These are phyloP conservation scores for Arrhamphus sclerolepis DNA, from an alignment of 2,797 vertebrate genomes.

Conservation along the genomic window DNA sequence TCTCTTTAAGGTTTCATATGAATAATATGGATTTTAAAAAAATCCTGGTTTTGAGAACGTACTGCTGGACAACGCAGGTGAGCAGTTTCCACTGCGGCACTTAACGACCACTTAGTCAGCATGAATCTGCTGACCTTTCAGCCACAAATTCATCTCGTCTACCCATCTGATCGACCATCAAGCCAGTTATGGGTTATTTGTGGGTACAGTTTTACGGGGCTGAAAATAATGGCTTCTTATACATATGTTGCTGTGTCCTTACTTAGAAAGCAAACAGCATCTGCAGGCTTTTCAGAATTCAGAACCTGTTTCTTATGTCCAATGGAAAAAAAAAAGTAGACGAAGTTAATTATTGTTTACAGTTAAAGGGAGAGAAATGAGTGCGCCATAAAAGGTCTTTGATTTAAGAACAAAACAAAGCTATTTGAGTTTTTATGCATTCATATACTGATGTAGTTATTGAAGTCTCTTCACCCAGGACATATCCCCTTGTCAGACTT, in stretches of 20 bases:
- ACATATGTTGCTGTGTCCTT: background rate
- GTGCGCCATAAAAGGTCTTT: background rate
- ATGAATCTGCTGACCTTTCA: background rate
- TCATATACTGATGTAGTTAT: constrained; percentile 3
- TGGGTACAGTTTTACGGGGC: background rate
- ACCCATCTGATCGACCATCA: background rate
- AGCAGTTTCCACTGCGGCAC: background rate
- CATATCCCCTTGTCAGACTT: constrained; percentile 82
- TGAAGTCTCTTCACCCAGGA: constrained; percentile 58
- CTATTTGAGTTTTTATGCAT: background rate
- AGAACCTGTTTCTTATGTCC: too few relatives aligned
- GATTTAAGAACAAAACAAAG: background rate
- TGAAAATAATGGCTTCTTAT: background rate
- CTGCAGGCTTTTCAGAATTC: background rate
- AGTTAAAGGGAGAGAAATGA: too few relatives aligned
- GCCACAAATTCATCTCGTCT: background rate
- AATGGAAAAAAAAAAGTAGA: too few relatives aligned
- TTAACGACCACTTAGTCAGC: too few relatives aligned
- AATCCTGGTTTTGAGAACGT: constrained; percentile 83
- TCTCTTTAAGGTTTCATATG: constrained; percentile 75
- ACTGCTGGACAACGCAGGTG: constrained; percentile 81
- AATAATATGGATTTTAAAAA: constrained; percentile 83
- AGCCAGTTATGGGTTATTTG: background rate
- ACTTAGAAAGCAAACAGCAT: background rate
- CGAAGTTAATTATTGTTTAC: too few relatives aligned